These are phyloP conservation scores for Eilema depressum DNA, from an alignment of 2,888 invertebrate genomes.

Conservation along the genomic window DNA sequence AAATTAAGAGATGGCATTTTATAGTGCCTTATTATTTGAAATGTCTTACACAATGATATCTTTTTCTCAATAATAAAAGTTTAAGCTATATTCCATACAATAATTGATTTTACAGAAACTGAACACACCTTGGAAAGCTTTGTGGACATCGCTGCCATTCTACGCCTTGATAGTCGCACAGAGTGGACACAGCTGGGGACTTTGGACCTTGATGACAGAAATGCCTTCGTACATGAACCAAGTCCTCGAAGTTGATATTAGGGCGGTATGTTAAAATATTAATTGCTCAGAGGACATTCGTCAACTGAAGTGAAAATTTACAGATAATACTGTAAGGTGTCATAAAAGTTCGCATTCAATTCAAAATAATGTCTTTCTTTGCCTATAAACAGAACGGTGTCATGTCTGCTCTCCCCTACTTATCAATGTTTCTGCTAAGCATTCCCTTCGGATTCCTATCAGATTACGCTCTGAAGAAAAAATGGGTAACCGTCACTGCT, in stretches of 20 bases:
- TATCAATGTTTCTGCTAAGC: conserved; percentile 89
- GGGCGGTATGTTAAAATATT: conserved; percentile 67
- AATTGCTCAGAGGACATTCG: no score
- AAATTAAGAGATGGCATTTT: no score
- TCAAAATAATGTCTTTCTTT: background rate
- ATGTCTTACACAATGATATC: no score
- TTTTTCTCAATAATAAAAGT: no score
- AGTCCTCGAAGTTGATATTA: conserved; percentile 86
- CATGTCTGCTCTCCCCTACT: conserved; percentile 91
- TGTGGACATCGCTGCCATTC: conserved; percentile 81
- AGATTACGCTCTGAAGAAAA: conserved; percentile 85
- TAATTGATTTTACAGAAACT: background rate
- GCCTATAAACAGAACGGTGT: conserved; percentile 86
- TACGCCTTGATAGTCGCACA: conserved; percentile 78
- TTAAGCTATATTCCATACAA: no score
- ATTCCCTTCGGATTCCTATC: conserved; percentile 81
- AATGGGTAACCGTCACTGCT: conserved; percentile 80
- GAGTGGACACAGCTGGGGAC: conserved; percentile 89
- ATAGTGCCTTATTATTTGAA: no score
- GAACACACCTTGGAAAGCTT: conserved; percentile 80
- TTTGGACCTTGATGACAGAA: conserved; percentile 89
- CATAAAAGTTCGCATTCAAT: no score
- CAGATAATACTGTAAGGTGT: no score
- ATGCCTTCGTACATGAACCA: no score
- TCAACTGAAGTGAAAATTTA: no score